These are phyloP conservation scores for Catotricha subobsoleta DNA, from an alignment of 2,888 invertebrate species.

Conservation along the genomic window DNA sequence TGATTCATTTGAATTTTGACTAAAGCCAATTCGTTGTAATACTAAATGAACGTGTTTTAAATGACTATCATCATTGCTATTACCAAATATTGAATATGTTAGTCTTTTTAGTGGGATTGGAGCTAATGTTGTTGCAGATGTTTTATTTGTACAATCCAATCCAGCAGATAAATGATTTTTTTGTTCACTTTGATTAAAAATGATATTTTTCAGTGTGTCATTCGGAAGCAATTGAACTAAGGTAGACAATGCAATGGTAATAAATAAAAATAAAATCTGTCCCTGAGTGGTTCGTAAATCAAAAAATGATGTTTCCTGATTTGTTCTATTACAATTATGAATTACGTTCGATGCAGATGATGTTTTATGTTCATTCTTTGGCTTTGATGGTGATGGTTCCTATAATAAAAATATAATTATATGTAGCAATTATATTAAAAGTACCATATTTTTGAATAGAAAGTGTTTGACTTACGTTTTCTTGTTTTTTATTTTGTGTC, in stretches of 20 bases:
- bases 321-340: too few relatives aligned
- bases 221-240: constrained; percentile 10
- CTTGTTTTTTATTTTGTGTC: too few relatives aligned
- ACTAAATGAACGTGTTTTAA: constrained; percentile 60
- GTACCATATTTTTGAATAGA: too few relatives aligned
- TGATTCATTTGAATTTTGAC: constrained; percentile 33
- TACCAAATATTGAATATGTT: constrained; percentile 42
- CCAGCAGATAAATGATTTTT: background rate
- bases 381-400: too few relatives aligned
- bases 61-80: constrained; percentile 34
- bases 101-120: constrained; percentile 15
- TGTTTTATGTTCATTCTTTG: too few relatives aligned
- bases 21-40: constrained; percentile 56
- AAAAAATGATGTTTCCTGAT: too few relatives aligned
- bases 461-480: too few relatives aligned
- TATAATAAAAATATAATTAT: too few relatives aligned
- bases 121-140: background rate
- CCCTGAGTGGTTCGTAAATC: constrained; percentile 12
- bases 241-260: constrained; percentile 6
- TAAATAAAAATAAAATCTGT: constrained; percentile 10
- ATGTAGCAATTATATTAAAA: too few relatives aligned
- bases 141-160: background rate
- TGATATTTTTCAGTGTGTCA: background rate
- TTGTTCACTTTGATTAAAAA: background rate
- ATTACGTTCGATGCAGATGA: too few relatives aligned